A percentile compares a stretch with the other conserved stretches of the same genome.
Evolutionary conservation across 2,797 vertebrate species (phyloP).

Genomic region (Gadopsis marmoratus): DNA sequence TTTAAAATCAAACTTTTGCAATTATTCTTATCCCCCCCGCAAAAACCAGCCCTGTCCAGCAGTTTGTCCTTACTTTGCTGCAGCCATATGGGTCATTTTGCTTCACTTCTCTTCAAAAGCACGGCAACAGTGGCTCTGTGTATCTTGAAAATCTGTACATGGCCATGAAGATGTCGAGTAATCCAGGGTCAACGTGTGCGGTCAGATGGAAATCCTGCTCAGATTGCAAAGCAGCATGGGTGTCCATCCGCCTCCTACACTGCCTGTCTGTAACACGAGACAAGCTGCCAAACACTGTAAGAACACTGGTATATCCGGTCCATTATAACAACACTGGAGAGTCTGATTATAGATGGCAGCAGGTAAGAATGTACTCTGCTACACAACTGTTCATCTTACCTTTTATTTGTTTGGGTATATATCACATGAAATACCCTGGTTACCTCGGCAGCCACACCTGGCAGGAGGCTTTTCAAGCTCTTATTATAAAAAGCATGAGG

Average conservation of each 20-base stretch:
- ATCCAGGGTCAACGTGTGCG: slow-evolving; percentile 76
- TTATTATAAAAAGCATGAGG: slow-evolving; percentile 21
- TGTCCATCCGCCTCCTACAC: slow-evolving; percentile 64
- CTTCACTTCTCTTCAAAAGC: slow-evolving; percentile 60
- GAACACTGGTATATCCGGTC: slow-evolving; percentile 48
- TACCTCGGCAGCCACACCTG: slow-evolving; percentile 33
- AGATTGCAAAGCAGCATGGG: slow-evolving; percentile 83
- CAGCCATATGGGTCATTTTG: slow-evolving; percentile 57
- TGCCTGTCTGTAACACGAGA: slow-evolving; percentile 62
- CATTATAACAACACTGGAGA: slow-evolving; percentile 55
- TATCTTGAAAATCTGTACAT: slow-evolving; percentile 71
- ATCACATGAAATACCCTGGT: slow-evolving; percentile 13
- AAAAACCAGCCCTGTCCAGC: not conserved
- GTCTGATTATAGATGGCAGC: slow-evolving; percentile 70
- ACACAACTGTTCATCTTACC: slow-evolving; percentile 58
- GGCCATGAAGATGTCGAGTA: slow-evolving; percentile 71
- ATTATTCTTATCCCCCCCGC: not conserved
- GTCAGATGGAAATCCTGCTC: slow-evolving; percentile 82
- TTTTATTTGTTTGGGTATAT: slow-evolving; percentile 40
- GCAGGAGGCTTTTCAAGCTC: slow-evolving; percentile 31
- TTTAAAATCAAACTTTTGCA: not conserved
- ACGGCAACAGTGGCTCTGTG: slow-evolving; percentile 42
- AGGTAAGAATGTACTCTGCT: slow-evolving; percentile 51
- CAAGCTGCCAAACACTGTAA: slow-evolving; percentile 68
- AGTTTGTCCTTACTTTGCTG: slow-evolving; percentile 44